Percentiles rank a stretch among this genome's conserved stretches.
These are phyloP conservation scores for Montipora capricornis DNA, from an alignment of 64 coral and sea anemone genomes.

Conservation along the genomic window DNA sequence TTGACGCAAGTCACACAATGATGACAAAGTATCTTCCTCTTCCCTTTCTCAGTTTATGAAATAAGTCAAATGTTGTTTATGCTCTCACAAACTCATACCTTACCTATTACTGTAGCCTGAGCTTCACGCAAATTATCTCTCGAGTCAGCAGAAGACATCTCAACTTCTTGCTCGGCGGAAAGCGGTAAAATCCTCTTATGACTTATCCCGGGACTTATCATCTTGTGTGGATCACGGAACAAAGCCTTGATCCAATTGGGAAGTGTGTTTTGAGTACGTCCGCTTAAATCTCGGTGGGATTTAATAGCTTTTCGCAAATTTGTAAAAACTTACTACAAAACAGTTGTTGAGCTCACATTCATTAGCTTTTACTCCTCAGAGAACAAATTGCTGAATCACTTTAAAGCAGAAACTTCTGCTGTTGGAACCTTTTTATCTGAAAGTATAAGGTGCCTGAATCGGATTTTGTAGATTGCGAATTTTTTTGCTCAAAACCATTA, in stretches of 20 bases:
- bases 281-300: neutral
- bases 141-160: too few relatives aligned
- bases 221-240: conserved; percentile 18
- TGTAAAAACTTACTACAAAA: neutral
- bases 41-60: neutral
- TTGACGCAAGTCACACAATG: too few relatives aligned
- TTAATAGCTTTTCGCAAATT: neutral
- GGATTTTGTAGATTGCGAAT: conserved; percentile 37
- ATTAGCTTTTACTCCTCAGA: neutral
- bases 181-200: conserved; percentile 8
- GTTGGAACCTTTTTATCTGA: conserved; percentile 1
- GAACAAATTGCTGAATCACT: neutral
- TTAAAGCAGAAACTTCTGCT: conserved; percentile 24
- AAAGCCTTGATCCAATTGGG: conserved; percentile 49
- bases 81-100: too few relatives aligned
- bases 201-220: neutral
- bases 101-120: neutral
- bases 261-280: neutral
- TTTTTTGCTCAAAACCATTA: conserved; percentile 27
- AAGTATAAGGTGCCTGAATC: neutral
- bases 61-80: too few relatives aligned
- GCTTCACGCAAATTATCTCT: neutral
- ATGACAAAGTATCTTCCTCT: too few relatives aligned
- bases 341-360: neutral
- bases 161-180: neutral